Evolutionary conservation across 1,140 invertebrate genomes (phyloP).

Genomic region (Diplogasteroides magnus): DNA sequence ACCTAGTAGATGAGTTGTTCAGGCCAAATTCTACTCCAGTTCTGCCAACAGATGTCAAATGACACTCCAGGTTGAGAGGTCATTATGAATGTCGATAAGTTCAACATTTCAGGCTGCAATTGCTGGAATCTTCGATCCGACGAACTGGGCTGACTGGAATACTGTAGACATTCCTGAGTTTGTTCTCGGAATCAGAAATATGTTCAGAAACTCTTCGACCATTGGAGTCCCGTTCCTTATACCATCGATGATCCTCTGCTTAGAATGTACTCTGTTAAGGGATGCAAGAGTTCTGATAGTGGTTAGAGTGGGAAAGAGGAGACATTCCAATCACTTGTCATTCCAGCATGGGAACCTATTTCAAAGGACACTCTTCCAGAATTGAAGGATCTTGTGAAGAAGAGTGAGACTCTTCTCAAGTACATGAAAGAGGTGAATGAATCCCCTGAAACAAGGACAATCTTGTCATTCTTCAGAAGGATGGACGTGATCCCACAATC

Average conservation of each 20-base stretch:
- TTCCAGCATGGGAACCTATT: slow-evolving; percentile 31
- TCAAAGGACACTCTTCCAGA: slow-evolving; percentile 31
- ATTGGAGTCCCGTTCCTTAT: slow-evolving; percentile 39
- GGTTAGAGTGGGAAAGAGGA: slow-evolving; percentile 1
- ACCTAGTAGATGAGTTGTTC: no score
- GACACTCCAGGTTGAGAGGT: slow-evolving; percentile 35
- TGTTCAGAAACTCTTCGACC: slow-evolving; percentile 9
- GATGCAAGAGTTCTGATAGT: slow-evolving; percentile 13
- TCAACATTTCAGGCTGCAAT: slow-evolving; percentile 16
- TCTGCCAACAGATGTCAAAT: slow-evolving; percentile 37
- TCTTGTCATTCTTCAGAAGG: neutral
- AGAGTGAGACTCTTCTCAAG: neutral
- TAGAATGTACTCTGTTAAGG: slow-evolving; percentile 34
- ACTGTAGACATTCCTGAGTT: neutral
- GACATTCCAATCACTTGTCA: neutral
- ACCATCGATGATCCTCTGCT: slow-evolving; percentile 38
- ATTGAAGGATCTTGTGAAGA: slow-evolving; percentile 13
- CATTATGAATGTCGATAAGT: neutral
- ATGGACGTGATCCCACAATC: neutral
- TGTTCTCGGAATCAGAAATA: neutral
- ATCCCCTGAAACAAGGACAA: no score
- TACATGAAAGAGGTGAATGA: neutral
- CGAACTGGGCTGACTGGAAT: slow-evolving; percentile 24
- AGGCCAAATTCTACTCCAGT: slow-evolving; percentile 33
- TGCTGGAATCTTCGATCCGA: slow-evolving; percentile 18